Evolutionary conservation across 2,888 invertebrate species (phyloP).

Genomic region (Spisula solida): DNA sequence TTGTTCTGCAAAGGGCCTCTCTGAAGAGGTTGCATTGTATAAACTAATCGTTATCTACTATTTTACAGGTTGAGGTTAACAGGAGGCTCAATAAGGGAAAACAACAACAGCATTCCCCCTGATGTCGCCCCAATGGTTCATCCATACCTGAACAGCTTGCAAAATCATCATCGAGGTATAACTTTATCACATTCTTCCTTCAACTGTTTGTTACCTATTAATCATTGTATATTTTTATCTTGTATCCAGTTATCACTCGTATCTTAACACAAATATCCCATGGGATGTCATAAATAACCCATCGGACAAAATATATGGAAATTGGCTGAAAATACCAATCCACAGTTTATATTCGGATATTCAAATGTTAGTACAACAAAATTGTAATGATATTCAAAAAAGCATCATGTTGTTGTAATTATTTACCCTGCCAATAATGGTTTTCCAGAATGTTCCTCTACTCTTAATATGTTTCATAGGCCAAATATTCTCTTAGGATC

Average conservation of each 20-base stretch:
- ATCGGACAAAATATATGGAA: background rate
- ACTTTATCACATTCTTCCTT: background rate
- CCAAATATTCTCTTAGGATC: background rate
- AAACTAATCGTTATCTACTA: background rate
- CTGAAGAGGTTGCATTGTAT: too few relatives aligned
- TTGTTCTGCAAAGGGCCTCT: too few relatives aligned
- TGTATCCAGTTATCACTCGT: background rate
- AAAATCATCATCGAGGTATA: constrained; percentile 72
- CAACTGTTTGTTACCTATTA: background rate
- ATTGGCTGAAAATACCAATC: too few relatives aligned
- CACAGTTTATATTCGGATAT: too few relatives aligned
- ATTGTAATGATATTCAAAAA: too few relatives aligned
- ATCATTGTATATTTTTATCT: background rate
- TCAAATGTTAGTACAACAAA: too few relatives aligned
- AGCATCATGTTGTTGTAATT: too few relatives aligned
- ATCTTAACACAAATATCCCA: background rate
- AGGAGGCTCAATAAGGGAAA: constrained; percentile 50
- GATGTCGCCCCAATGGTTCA: constrained; percentile 76
- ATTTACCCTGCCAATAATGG: background rate
- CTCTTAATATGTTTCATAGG: too few relatives aligned
- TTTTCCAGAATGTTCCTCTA: too few relatives aligned
- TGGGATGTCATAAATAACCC: background rate
- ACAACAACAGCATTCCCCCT: constrained; percentile 58
- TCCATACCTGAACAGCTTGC: constrained; percentile 74
- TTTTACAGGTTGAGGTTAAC: constrained; percentile 57